Evolutionary conservation across 1,140 invertebrate species (phyloP).

Genomic region (Drosophila parvula): DNA sequence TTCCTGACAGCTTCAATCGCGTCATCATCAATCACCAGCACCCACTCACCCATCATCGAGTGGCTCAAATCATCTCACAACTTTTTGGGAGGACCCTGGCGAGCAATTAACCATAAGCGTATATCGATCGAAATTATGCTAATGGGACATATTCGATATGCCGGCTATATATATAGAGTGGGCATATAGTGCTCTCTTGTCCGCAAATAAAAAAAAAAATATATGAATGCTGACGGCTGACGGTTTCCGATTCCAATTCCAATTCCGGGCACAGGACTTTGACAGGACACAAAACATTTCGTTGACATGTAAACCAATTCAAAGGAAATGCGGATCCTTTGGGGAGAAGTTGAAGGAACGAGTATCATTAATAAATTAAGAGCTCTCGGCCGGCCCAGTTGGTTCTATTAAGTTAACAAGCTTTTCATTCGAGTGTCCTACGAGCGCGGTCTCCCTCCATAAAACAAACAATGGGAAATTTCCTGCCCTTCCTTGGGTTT

Average conservation of each 20-base stretch:
- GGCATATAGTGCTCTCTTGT: not conserved
- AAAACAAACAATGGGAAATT: constrained; percentile 30
- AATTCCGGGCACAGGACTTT: constrained; percentile 16
- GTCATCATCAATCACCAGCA: constrained; percentile 10
- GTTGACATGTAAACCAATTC: constrained; percentile 62
- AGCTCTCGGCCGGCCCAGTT: constrained; percentile 28
- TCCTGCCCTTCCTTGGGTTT: not conserved
- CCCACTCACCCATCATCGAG: constrained; percentile 6
- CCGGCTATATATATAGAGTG: constrained; percentile 15
- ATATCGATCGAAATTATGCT: constrained; percentile 51
- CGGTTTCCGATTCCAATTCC: constrained; percentile 6
- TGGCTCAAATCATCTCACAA: constrained; percentile 15
- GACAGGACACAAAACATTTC: constrained; percentile 51
- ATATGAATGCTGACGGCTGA: not conserved
- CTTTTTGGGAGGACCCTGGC: not conserved
- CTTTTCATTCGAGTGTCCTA: constrained; percentile 72
- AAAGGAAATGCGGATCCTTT: not conserved
- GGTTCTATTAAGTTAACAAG: constrained; percentile 77
- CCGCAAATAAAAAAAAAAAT: too few relatives aligned
- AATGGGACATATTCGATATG: constrained; percentile 33
- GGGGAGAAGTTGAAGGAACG: constrained; percentile 1
- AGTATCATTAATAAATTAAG: constrained; percentile 77
- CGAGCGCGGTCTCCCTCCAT: not conserved
- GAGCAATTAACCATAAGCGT: constrained; percentile 37
- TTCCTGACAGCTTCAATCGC: constrained; percentile 11